Base-by-base conservation (phyloP, 2,113 vertebrate genomes). In the Nansenia antarctica region DNA sequence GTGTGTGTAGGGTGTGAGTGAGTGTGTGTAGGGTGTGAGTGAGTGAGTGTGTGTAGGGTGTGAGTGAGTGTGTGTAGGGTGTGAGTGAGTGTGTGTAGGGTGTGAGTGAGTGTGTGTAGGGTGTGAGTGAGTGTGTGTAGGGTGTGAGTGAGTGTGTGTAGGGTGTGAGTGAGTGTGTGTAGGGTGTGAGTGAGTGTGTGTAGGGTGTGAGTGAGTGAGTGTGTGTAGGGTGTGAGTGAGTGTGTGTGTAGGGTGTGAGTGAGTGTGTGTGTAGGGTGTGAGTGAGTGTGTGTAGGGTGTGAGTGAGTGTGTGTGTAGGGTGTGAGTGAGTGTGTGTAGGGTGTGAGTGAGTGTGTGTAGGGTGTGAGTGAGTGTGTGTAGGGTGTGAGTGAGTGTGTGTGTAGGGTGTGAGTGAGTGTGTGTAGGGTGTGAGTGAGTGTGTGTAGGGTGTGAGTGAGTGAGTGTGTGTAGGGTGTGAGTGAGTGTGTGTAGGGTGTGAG, bases 11-110 rank as follows among this genome's bases (percentile, higher is more conserved):
- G n/a, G 62, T 59, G 65, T 14, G 55, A 45, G 53, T 58, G 22
- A 27, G 54, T 65, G 69, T 69, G 67, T 65, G 45, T 18, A 18
- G 70, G n/a, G 65, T 69, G 74, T 30, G 54, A 59, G 52, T 1
- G 35, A 74, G 62, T 75, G 84, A 49, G 69, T 75, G 76, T 37
- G 30, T 54, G 47, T 67, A n/a, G n/a, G n/a, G n/a, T n/a, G n/a
- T n/a, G n/a, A n/a, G n/a, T n/a, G n/a, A n/a, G n/a, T n/a, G n/a
- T n/a, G n/a, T n/a, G n/a, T n/a, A n/a, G 54, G 53, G 32, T n/a
- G n/a, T n/a, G n/a, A n/a, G n/a, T n/a, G n/a, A n/a, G n/a, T 68
- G 63, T 72, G 72, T 62, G 60, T 68, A n/a, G 64, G 52, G 63
- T 73, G 62, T 58, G 20, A 70, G 53, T 31, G 34, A 39, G 57